Base-by-base conservation (phyloP, 2,888 invertebrate species). In the Hemaris fuciformis region DNA sequence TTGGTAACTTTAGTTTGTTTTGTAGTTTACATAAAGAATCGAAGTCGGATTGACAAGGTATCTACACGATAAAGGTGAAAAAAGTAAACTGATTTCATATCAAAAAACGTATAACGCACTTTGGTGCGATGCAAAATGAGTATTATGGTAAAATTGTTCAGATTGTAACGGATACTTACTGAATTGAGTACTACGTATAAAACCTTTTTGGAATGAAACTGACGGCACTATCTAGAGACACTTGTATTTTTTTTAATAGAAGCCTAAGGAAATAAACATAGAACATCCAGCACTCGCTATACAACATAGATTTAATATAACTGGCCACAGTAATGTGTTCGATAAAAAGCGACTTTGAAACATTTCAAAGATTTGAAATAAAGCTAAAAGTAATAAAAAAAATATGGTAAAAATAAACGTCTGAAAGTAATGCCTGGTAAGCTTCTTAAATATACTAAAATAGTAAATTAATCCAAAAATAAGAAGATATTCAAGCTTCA, bases 1-100 rank as follows among this genome's bases (percentile, higher is more conserved):
- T 79, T 92, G 92, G 92, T 92, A 92, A 92, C 92, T 91, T 87
- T 87, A 88, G 89, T 87, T 85, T 77, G 66, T 71, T 76, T 79
- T 77, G 77, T 81, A 78, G 71, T 80, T 82, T 72, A 80, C 71
- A 70, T 68, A 71, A 72, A 67, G 77, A 74, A 72, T 74, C 69
- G 66, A 70, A 74, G 78, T 81, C 82, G 83, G 83, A 81, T 80
- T 81, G 74, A 73, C 69, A 75, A 73, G 68, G n/a, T 73, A 74
- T 71, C 65, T 67, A 63, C n/a, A n/a, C 62, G 45, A 61, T 64
- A 62, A 62, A 67, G 61, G 57, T 59, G 64, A 63, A 64, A 66
- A 62, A 60, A n/a, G n/a, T 62, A 68, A 65, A 64, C 63, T 67
- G 65, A 70, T 68, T 63, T 67, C 69, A 69, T 66, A 62, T 65